Evolutionary conservation across 2,113 vertebrate species (phyloP), one percentile per base, ranked within the genome.

Genomic region (Cottus gobio): DNA sequence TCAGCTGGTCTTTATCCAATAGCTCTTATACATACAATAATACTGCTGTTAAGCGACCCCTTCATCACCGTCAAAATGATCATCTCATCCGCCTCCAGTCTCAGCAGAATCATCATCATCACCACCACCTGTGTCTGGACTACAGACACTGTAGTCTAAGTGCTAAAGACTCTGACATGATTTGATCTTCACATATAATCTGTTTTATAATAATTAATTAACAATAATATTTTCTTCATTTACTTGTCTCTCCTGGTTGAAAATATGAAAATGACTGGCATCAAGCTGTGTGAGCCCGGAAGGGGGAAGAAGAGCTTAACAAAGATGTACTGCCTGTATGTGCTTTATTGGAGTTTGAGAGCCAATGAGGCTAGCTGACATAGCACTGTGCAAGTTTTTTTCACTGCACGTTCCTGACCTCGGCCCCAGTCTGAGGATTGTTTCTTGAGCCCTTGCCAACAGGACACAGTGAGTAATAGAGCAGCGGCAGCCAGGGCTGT

Each of bases 381-480:
- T 46, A 64, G 78, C 24, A 13, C 52, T 22, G 58, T 65, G 42
- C 52, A 85, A 79, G 75, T 90, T 91, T 83, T 90, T 91, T 83
- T 84, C 80, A 70, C 64, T 75, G 72, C 90, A 87, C 61, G 82
- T 85, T 93, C 75, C 78, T 85, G 91, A 90, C 86, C 87, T 88
- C 82, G 60, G 83, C 75, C 82, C 67, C 77, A 82, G 87, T 86
- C 87, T 83, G 82, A 89, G 82, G 31, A 84, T 82, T 79, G 86
- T 92, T 76, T 85, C 82, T 76, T 86, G 83, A 82, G 84, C 69
- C 37, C 10, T 62, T 83, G 88, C 88, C 90, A 92, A 85, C 75
- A 82, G 16, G 75, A 90, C 82, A 83, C 71, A 80, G 84, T 88
- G 89, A 91, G 86, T 88, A 93, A 90, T 87, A 90, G 77, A 84